Base-by-base conservation (phyloP, 35 echinoderm and acorn worm species). In the Chiridota heheva region DNA sequence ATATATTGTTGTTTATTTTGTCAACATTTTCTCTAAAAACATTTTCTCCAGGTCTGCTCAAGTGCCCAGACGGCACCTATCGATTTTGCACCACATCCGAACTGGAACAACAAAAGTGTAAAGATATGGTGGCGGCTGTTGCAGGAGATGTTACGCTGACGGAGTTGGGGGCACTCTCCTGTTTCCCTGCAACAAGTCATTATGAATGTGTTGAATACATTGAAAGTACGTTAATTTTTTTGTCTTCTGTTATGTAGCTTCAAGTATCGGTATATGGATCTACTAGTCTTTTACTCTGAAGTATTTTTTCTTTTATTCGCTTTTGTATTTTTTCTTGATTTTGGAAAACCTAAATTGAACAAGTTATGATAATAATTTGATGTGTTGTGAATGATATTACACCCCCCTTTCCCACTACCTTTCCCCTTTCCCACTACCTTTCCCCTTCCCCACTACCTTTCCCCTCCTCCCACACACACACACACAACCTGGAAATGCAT, bases 91-190 rank as follows among this genome's bases (percentile, higher is more conserved):
- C 63, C 32, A 26, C 55, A 36, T 82, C 79, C 16, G 62, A 82
- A 3, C 60, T 34, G 45, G 79, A 82, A 39, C 44, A 68, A 18
- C 41, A 48, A 18, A 82, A 82, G 43, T 82, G 79, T 36, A 40
- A 60, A 33, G 79, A 25, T 43, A 82, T 82, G 79, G 69, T 35
- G 20, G 63, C 48, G 30, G 63, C 41, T 29, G 66, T 82, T 33
- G 17, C 28, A 25, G 35, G 20, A 1, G 79, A n/a, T 22, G 44
- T 30, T 3, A 10, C 69, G 7, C 30, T 34, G 8, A 60, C 79
- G 8, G 62, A 82, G 36, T n/a, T n/a, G n/a, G n/a, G n/a, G n/a
- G n/a, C n/a, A n/a, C 17, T 82, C 36, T 82, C 79, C 10, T 82
- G 79, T 36, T 48, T 48, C 17, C 61, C 60, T 0, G 59, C 61